Evolutionary conservation across 2,797 vertebrate genomes (phyloP).

Genomic region (Hydrocynus forskahlii): DNA sequence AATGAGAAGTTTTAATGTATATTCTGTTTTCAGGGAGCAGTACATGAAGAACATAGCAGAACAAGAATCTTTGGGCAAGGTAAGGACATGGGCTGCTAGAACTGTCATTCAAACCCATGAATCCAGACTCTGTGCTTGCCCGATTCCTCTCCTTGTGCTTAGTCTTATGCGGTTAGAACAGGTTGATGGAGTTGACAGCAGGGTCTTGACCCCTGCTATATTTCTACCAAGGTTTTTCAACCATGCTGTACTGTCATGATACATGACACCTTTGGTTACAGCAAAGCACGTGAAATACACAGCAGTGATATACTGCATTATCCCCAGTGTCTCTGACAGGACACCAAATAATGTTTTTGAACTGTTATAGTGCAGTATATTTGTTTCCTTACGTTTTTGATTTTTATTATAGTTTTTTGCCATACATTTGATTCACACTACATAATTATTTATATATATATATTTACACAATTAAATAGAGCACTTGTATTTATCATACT

Average conservation of each 20-base stretch:
- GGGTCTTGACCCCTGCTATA: slow-evolving; percentile 58
- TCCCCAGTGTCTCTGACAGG: not conserved
- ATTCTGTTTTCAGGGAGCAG: slow-evolving; percentile 82
- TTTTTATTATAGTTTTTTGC: too few relatives aligned
- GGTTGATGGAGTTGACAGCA: slow-evolving; percentile 40
- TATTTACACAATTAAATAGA: not conserved
- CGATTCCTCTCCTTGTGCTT: slow-evolving; percentile 54
- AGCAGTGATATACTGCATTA: slow-evolving; percentile 60
- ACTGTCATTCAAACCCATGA: not conserved
- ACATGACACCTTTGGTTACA: slow-evolving; percentile 55
- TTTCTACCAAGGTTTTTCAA: slow-evolving; percentile 67
- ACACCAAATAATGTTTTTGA: not conserved
- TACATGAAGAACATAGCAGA: slow-evolving; percentile 92
- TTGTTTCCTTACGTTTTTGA: not conserved
- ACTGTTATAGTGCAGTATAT: not conserved
- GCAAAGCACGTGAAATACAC: slow-evolving; percentile 66
- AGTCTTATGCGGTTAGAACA: slow-evolving; percentile 40
- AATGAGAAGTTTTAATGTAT: not conserved
- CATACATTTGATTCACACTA: not conserved
- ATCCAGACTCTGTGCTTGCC: slow-evolving; percentile 24
- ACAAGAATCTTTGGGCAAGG: slow-evolving; percentile 97
- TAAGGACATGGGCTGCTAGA: slow-evolving; percentile 69
- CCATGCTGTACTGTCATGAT: slow-evolving; percentile 39
- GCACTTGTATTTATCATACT: too few relatives aligned
- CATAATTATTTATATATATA: not conserved